Evolutionary conservation across 2,797 vertebrate species (phyloP), one percentile per base, ranked within the genome.

Genomic region (Apodemus agrarius): DNA sequence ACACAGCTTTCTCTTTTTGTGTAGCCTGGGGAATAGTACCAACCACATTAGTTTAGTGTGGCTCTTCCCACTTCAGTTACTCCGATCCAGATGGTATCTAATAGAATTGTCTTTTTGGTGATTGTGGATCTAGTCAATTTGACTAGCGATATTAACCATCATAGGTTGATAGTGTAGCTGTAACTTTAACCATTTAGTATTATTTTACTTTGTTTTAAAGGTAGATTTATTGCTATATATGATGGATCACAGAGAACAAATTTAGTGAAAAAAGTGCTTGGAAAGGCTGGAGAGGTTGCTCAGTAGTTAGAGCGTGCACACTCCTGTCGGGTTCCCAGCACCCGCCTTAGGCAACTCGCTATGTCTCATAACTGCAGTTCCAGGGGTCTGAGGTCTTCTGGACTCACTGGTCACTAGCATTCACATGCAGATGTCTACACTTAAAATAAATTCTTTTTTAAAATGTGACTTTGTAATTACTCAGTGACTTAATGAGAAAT

Each of bases 161-260:
- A 40, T 49, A 74, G 49, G 49, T 54, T 88, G 52, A 49, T 49
- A 69, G 76, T 31, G 82, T 75, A 86, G 78, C 26, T 90, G 49
- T 89, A 72, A 49, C 46, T 92, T 93, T 96, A 93, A 67, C 3
- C 7, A 1, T 85, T 93, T 86, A 92, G n/a, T 84, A 74, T 74
- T 31, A 8, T 79, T 72, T 12, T 88, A 2, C 26, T 22, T 80
- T 78, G 22, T 29, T 65, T 69, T 63, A 90, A 95, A 91, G 54
- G 84, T 89, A 31, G 12, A 88, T 96, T 89, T 90, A 52, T 86
- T 97, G 12, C 26, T 83, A 3, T 81, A 54, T 75, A 19, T 82
- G 74, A 81, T 37, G 43, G 4, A 81, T 91, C 90, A 69, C 14
- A 57, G 31, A 90, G 37, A 89, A 90, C 79, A 17, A 61, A 69